phyloP scores from a whole-genome alignment of 2,888 invertebrate species.

The Ischnus inquisitorius region DNA sequence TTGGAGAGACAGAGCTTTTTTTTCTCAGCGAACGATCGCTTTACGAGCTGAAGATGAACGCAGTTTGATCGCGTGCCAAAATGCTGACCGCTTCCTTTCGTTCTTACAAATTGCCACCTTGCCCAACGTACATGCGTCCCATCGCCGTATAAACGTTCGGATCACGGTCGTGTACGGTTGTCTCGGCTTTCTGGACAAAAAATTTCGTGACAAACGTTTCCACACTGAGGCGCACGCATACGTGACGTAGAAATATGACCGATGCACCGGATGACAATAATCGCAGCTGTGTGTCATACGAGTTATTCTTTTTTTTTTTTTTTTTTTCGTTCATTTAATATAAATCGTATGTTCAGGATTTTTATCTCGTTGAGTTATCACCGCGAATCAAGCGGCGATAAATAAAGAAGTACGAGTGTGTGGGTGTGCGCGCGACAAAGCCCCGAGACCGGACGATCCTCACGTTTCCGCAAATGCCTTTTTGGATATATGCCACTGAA shows the following conservation, averaged over 20 bases:
- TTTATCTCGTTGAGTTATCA: constrained; percentile 26
- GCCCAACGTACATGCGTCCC: constrained; percentile 4
- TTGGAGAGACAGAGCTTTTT: constrained; percentile 28
- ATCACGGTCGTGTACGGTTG: constrained; percentile 5
- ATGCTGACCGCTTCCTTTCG: constrained; percentile 48
- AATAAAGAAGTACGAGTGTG: constrained; percentile 23
- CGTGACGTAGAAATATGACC: constrained; percentile 49
- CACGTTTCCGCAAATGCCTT: neutral
- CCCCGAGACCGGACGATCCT: neutral
- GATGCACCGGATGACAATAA: constrained; percentile 64
- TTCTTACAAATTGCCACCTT: constrained; percentile 67
- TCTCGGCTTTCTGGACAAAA: constrained; percentile 31
- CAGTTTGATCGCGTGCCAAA: constrained; percentile 64
- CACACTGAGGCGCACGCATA: constrained; percentile 22
- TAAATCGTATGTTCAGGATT: constrained; percentile 15
- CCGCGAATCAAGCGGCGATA: constrained; percentile 48
- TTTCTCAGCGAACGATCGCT: constrained; percentile 13
- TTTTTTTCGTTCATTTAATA: constrained; percentile 26
- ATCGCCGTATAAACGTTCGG: constrained; percentile 19
- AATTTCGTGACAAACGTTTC: constrained; percentile 33
- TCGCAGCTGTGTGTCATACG: constrained; percentile 54
- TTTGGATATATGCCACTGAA: constrained; percentile 63
- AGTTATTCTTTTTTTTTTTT: constrained; percentile 27
- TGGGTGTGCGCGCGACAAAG: constrained; percentile 13
- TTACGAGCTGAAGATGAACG: constrained; percentile 44